A percentile compares a stretch with the other conserved stretches of the same genome.
Evolutionary conservation across 2,113 vertebrate genomes (phyloP).

Genomic region (Oxyura jamaicensis): DNA sequence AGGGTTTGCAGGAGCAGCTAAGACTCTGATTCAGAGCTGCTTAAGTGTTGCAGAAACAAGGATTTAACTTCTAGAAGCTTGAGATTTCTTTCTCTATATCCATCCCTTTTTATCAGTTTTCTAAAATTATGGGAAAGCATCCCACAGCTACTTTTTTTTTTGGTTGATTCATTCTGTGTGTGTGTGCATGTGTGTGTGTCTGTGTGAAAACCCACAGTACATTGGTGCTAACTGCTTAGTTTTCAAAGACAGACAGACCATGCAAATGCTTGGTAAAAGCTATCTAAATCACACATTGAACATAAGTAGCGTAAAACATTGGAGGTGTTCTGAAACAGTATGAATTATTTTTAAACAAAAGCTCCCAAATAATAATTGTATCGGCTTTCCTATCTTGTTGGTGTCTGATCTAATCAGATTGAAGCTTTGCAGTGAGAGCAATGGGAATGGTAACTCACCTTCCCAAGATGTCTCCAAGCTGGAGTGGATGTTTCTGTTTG

Average conservation of each 20-base stretch:
- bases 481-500: background rate
- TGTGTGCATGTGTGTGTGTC: background rate
- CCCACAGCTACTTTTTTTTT: background rate
- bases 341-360: background rate
- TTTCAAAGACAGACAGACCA: background rate
- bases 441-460: background rate
- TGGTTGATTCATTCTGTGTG: background rate
- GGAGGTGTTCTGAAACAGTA: background rate
- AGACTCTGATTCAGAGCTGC: constrained; percentile 4
- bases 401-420: background rate
- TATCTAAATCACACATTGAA: background rate
- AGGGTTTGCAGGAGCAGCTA: background rate
- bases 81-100: background rate
- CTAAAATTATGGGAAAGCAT: constrained; percentile 14
- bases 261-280: background rate
- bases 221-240: background rate
- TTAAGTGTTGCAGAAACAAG: background rate
- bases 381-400: accelerated
- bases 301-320: background rate
- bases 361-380: background rate
- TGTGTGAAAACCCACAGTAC: background rate
- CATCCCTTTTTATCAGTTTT: background rate
- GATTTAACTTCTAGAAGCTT: constrained; percentile 28
- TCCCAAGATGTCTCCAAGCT: background rate
- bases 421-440: background rate